These are phyloP conservation scores for Cheilosia grossa DNA, from an alignment of 2,888 invertebrate genomes.

Conservation along the genomic window DNA sequence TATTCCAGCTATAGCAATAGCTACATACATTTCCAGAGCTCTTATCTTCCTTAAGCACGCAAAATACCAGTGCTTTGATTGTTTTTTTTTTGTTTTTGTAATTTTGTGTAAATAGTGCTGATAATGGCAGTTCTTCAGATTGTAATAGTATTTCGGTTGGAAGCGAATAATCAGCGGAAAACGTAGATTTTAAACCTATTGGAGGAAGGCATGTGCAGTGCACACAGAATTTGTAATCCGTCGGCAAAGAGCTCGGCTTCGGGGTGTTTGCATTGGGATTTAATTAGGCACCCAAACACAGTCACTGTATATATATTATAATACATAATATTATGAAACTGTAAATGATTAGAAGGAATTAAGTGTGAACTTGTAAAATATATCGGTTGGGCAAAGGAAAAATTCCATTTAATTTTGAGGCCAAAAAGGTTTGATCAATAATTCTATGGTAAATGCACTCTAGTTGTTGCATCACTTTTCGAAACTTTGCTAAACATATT, in stretches of 20 bases:
- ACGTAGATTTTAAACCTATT: constrained; percentile 3
- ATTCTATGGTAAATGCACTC: constrained; percentile 24
- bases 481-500: not conserved
- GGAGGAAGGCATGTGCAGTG: constrained; percentile 6
- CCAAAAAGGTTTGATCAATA: constrained; percentile 21
- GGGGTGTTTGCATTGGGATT: constrained; percentile 10
- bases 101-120: constrained; percentile 55
- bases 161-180: constrained; percentile 6
- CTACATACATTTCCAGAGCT: not conserved
- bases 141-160: constrained; percentile 13
- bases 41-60: constrained; percentile 44
- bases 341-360: not conserved
- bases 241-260: constrained; percentile 8
- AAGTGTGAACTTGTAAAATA: constrained; percentile 2
- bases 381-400: not conserved
- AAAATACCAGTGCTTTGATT: constrained; percentile 15
- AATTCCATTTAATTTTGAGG: not conserved
- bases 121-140: constrained; percentile 51
- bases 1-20: not conserved
- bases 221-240: constrained; percentile 14
- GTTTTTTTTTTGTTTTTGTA: constrained; percentile 26
- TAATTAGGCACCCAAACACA: constrained; percentile 30
- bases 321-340: too few relatives aligned
- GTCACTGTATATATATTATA: too few relatives aligned
- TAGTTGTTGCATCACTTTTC: not conserved